Evolutionary conservation across 1,140 invertebrate genomes (phyloP).

Genomic region (Papilio machaon): DNA sequence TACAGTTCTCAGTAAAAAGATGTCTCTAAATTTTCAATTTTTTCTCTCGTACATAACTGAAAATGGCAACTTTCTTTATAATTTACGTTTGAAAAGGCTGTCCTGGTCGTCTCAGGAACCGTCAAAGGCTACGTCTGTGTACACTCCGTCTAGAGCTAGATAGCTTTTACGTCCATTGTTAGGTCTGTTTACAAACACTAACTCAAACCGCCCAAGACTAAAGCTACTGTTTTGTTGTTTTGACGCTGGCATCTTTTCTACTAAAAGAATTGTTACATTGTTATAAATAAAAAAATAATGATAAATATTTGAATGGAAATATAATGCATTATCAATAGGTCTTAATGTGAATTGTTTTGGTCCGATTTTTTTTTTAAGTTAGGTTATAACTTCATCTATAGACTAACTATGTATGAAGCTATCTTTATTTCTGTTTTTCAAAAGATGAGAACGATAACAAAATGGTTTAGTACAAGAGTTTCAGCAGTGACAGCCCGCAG

Average conservation of each 20-base stretch:
- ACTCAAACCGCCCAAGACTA: neutral
- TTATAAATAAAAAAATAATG: too few species aligned
- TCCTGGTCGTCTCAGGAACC: neutral
- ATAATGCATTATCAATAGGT: too few species aligned
- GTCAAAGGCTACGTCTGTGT: slow-evolving; percentile 1
- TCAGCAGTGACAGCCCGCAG: too few species aligned
- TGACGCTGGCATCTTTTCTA: neutral
- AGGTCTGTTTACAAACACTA: slow-evolving; percentile 3
- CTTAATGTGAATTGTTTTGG: too few species aligned
- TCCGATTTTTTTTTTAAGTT: too few species aligned
- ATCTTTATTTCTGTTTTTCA: too few species aligned
- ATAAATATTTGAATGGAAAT: too few species aligned
- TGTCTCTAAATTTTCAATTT: neutral
- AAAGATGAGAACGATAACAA: too few species aligned
- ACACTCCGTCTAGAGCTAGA: neutral
- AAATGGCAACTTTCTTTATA: neutral
- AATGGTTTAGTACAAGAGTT: too few species aligned
- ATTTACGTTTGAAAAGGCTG: neutral
- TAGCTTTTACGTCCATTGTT: slow-evolving; percentile 2
- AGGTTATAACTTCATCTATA: too few species aligned
- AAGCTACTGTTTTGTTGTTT: neutral
- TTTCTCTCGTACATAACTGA: neutral
- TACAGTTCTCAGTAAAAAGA: neutral
- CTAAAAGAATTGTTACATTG: neutral
- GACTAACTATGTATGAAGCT: too few species aligned